Evolutionary conservation across 2,888 invertebrate genomes (phyloP).

Genomic region (Torymus texanus): DNA sequence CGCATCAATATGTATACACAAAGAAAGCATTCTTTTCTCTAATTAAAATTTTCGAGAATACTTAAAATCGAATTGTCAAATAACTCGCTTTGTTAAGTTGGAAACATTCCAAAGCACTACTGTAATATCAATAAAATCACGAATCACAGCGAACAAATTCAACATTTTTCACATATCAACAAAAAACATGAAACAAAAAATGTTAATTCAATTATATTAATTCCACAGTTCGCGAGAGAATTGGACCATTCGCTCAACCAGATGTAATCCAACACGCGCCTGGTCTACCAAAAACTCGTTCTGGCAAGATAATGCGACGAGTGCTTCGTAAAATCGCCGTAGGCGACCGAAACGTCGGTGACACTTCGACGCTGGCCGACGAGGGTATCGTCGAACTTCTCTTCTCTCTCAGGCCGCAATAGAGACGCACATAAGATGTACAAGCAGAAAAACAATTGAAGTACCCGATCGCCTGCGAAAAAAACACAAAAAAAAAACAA

Average conservation of each 20-base stretch:
- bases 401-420: slow-evolving; percentile 82
- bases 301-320: slow-evolving; percentile 98
- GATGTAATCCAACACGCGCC: slow-evolving; percentile 96
- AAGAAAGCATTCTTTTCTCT: too few species aligned
- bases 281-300: slow-evolving; percentile 95
- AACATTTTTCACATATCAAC: too few species aligned
- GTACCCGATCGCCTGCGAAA: slow-evolving; percentile 14
- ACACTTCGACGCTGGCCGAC: slow-evolving; percentile 95
- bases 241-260: slow-evolving; percentile 97
- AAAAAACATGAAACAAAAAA: too few species aligned
- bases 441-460: not conserved
- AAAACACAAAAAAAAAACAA: too few species aligned
- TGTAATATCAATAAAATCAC: too few species aligned
- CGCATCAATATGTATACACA: too few species aligned
- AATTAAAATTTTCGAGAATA: too few species aligned
- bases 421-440: slow-evolving; percentile 48
- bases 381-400: slow-evolving; percentile 89
- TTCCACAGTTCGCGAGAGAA: slow-evolving; percentile 86
- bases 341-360: slow-evolving; percentile 92
- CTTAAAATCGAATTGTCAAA: too few species aligned
- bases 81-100: too few species aligned
- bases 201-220: not conserved
- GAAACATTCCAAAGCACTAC: too few species aligned
- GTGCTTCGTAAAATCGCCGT: slow-evolving; percentile 94
- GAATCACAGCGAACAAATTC: too few species aligned